Evolutionary conservation across 2,113 vertebrate species (phyloP).

Genomic region (Leptosomus discolor): DNA sequence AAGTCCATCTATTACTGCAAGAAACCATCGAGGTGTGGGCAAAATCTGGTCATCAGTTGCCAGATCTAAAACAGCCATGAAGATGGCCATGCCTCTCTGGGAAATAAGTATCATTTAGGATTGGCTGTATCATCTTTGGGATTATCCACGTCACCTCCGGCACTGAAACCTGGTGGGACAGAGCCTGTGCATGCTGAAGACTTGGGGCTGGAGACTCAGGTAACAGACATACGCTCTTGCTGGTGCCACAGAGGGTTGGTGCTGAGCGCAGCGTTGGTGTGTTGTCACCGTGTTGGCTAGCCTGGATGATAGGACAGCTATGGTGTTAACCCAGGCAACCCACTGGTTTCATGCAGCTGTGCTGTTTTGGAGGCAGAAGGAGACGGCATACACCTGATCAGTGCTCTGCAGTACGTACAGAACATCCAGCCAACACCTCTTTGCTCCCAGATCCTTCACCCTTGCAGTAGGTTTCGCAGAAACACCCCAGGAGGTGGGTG

Average conservation of each 20-base stretch:
- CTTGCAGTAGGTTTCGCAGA: background rate
- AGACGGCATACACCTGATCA: background rate
- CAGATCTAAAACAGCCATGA: background rate
- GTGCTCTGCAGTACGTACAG: accelerated
- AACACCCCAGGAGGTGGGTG: background rate
- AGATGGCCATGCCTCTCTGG: background rate
- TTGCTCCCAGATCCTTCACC: background rate
- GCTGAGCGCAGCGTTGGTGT: too few species aligned
- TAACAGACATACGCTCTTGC: accelerated
- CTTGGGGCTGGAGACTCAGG: background rate
- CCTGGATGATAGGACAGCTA: background rate
- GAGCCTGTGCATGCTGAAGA: background rate
- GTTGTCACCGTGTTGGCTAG: background rate
- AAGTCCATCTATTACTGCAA: background rate
- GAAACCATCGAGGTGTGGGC: background rate
- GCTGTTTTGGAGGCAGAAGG: background rate
- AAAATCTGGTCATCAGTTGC: background rate
- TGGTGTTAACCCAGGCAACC: background rate
- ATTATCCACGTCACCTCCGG: background rate
- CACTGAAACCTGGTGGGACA: background rate
- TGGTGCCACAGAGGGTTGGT: background rate
- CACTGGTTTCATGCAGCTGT: background rate
- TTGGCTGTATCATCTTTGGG: background rate
- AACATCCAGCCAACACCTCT: background rate
- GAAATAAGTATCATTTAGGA: background rate